Evolutionary conservation across 2,113 vertebrate species (phyloP), one percentile per base, ranked within the genome.

Genomic region (Melanotaenia duboulayi): DNA sequence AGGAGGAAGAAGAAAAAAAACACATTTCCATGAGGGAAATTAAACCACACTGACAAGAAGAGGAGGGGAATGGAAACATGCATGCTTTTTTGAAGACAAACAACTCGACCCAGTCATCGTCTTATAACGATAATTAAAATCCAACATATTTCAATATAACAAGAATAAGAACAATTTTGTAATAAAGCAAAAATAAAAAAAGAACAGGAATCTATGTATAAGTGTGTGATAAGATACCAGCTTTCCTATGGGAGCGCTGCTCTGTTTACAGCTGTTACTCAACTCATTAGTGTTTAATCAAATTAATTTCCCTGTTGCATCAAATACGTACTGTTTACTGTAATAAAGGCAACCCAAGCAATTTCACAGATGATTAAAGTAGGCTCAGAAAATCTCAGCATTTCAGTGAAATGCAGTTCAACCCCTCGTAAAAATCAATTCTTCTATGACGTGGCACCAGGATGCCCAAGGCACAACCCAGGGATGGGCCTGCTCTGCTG

Each of bases 71-170:
- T 63, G 66, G 68, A 90, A 91, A 89, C 78, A 83, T 93, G 93
- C 93, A 95, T 95, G 94, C 92, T 92, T 90, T 91, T 88, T 89
- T 81, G 80, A 86, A 77, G 84, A 92, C 87, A 81, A 90, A 61
- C 82, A 75, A 91, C 78, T 72, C 40, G 69, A 90, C 80, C 85
- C 86, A 72, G 75, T 91, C 90, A 85, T 88, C 77, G 74, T 87
- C 85, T 80, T 79, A 88, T 68, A 68, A 86, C 70, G 80, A 91
- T 81, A 71, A 89, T 68, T 55, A 81, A 78, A 86, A 87, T 74
- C 79, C 77, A 81, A 74, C 83, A 78, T 89, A 81, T 83, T 78
- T 82, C 84, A 83, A 85, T 78, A 87, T 83, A 78, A 85, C 77
- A 90, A n/a, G n/a, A n/a, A 88, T 80, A 84, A 77, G 76, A 90